These are phyloP conservation scores for Aphaenogaster ashmeadi DNA, from an alignment of 1,140 invertebrate genomes.

Conservation along the genomic window DNA sequence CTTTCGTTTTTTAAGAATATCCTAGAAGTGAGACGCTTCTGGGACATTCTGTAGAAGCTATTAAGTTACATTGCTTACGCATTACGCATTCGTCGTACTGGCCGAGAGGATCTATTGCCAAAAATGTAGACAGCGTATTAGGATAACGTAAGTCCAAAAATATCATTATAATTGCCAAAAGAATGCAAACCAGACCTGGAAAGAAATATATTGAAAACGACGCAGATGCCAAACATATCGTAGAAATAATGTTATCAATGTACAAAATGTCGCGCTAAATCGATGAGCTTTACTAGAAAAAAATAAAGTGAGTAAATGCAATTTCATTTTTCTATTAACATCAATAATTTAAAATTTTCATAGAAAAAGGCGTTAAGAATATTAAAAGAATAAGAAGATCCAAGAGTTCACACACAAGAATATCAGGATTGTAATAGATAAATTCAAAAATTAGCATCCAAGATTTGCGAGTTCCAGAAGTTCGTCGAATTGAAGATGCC, in stretches of 20 bases:
- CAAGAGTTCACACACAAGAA: neutral
- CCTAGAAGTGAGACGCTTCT: neutral
- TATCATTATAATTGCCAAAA: constrained; percentile 84
- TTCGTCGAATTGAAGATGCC: neutral
- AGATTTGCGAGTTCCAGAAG: neutral
- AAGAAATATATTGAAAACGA: neutral
- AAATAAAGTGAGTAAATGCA: neutral
- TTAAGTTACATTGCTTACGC: constrained; percentile 75
- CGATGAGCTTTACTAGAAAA: neutral
- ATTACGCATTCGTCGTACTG: constrained; percentile 87
- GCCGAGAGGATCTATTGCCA: constrained; percentile 88
- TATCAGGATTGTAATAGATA: neutral
- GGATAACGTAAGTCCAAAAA: constrained; percentile 86
- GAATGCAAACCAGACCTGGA: constrained; percentile 87
- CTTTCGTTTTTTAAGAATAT: neutral
- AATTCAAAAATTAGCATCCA: neutral
- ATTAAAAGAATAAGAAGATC: neutral
- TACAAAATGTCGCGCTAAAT: neutral
- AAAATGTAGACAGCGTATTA: constrained; percentile 86
- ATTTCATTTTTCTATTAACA: neutral
- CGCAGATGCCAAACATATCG: neutral
- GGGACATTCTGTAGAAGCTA: neutral
- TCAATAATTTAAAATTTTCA: neutral
- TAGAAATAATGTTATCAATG: neutral
- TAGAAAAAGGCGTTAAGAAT: neutral